Evolutionary conservation across 2,113 vertebrate genomes (phyloP).

Genomic region (Nycticryphes semicollaris): DNA sequence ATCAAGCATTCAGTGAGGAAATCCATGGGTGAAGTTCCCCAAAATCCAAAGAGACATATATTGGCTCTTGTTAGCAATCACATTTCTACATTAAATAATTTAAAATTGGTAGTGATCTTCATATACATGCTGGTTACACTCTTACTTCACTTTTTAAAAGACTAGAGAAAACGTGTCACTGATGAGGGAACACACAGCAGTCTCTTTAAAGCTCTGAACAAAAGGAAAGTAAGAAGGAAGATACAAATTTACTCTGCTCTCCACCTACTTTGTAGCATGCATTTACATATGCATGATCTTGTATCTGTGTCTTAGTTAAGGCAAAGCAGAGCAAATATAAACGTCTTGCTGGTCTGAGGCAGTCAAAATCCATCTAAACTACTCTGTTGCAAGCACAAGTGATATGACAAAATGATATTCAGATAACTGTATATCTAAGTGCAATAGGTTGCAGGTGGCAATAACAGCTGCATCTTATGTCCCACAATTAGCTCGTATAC

Average conservation of each 20-base stretch:
- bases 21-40: not conserved
- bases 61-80: not conserved
- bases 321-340: not conserved
- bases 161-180: not conserved
- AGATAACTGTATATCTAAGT: not conserved
- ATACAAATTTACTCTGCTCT: not conserved
- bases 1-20: not conserved
- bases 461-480: not conserved
- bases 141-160: not conserved
- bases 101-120: not conserved
- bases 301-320: not conserved
- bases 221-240: not conserved
- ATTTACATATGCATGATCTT: not conserved
- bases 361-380: not conserved
- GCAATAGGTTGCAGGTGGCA: not conserved
- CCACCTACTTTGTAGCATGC: not conserved
- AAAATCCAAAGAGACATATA: not conserved
- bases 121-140: not conserved
- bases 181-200: not conserved
- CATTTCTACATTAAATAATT: not conserved
- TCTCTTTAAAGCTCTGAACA: not conserved
- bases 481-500: not conserved
- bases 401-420: not conserved
- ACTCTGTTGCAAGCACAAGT: not conserved
- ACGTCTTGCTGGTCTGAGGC: not conserved